Evolutionary conservation across 2,797 vertebrate species (phyloP).

Genomic region (Sylvilagus floridanus): DNA sequence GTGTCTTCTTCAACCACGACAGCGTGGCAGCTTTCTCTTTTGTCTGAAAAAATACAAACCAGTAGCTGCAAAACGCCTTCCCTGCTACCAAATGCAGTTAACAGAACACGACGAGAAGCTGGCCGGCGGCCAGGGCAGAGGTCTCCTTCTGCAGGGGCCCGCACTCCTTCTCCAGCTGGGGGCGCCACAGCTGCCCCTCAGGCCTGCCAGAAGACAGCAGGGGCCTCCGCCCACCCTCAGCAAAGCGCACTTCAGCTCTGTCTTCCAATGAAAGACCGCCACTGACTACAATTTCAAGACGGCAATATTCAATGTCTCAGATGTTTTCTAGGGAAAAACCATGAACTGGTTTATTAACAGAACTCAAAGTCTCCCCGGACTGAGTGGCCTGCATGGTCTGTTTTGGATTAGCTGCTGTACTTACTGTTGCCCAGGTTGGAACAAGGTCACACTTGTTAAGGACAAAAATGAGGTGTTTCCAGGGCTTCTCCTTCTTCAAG

Average conservation of each 20-base stretch:
- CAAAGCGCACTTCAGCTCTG: slow-evolving; percentile 30
- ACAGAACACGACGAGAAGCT: slow-evolving; percentile 75
- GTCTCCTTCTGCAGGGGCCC: slow-evolving; percentile 55
- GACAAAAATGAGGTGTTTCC: slow-evolving; percentile 99
- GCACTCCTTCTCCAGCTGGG: slow-evolving; percentile 51
- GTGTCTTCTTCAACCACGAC: slow-evolving; percentile 70
- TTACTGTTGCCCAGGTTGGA: slow-evolving; percentile 98
- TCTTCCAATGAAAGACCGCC: slow-evolving; percentile 49
- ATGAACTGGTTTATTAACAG: not conserved
- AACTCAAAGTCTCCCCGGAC: not conserved
- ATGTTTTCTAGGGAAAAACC: not conserved
- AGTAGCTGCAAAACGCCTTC: slow-evolving; percentile 79
- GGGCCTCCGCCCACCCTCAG: slow-evolving; percentile 58
- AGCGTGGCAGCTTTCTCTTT: slow-evolving; percentile 66
- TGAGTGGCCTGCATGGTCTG: not conserved
- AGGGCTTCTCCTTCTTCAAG: slow-evolving; percentile 97
- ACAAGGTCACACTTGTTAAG: slow-evolving; percentile 99
- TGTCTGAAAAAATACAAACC: slow-evolving; percentile 79
- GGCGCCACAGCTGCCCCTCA: slow-evolving; percentile 62
- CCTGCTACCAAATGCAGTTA: slow-evolving; percentile 79
- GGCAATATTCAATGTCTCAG: not conserved
- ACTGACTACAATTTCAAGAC: not conserved
- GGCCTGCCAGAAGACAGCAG: slow-evolving; percentile 67
- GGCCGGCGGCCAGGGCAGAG: slow-evolving; percentile 69
- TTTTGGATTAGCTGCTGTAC: slow-evolving; percentile 70